These are phyloP conservation scores for Podilymbus podiceps DNA, from an alignment of 2,113 vertebrate genomes.

Conservation along the genomic window DNA sequence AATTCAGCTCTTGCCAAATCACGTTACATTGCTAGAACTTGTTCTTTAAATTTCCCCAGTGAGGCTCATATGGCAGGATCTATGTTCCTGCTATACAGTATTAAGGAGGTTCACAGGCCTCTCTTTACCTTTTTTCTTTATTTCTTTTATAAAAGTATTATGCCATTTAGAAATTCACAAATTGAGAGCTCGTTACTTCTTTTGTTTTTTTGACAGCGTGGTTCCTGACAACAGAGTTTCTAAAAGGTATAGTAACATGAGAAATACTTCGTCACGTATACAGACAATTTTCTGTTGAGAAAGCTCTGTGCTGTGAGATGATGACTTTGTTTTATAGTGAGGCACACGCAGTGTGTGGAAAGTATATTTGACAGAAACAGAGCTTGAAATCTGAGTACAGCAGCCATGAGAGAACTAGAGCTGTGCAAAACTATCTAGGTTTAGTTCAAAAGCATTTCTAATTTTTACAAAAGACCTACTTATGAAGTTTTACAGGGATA, in stretches of 20 bases:
- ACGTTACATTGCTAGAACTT: constrained; percentile 72
- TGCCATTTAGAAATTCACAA: constrained; percentile 3
- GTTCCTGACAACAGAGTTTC: not conserved
- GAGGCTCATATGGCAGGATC: constrained; percentile 67
- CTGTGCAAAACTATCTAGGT: not conserved
- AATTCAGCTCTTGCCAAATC: constrained; percentile 74
- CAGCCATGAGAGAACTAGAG: not conserved
- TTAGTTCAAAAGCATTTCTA: not conserved
- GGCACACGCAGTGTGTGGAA: not conserved
- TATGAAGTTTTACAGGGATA: not conserved
- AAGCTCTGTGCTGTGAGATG: not conserved
- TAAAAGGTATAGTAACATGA: not conserved
- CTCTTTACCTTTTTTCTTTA: constrained; percentile 5
- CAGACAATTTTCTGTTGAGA: not conserved
- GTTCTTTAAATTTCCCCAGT: constrained; percentile 74
- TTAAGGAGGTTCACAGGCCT: constrained; percentile 29
- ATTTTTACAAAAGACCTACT: not conserved
- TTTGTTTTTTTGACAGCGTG: not conserved
- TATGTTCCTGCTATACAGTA: constrained; percentile 22
- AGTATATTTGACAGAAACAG: not conserved
- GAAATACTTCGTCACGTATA: not conserved
- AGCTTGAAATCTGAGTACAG: constrained; percentile 1
- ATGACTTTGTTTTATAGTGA: not conserved
- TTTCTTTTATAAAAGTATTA: constrained; percentile 38
- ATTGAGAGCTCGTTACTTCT: not conserved